These are phyloP conservation scores for Drosophila arizonae DNA, from an alignment of 1,140 invertebrate genomes.

Conservation along the genomic window DNA sequence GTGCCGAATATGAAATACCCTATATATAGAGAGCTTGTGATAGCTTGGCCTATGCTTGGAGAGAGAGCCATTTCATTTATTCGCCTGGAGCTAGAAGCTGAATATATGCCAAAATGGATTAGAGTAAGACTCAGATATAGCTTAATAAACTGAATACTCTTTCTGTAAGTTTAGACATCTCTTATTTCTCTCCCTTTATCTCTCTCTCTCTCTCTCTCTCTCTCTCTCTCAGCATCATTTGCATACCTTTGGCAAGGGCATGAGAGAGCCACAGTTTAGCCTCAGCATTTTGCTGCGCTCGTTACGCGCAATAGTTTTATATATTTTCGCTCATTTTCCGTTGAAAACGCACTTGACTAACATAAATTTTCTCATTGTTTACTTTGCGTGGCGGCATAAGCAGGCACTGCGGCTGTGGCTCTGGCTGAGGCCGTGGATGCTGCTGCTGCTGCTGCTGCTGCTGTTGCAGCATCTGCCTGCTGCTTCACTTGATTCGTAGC, in stretches of 20 bases:
- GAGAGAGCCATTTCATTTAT: no score
- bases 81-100: not conserved
- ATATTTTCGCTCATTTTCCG: conserved; percentile 77
- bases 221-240: not conserved
- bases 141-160: not conserved
- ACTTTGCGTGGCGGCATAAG: conserved; percentile 45
- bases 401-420: conserved; percentile 11
- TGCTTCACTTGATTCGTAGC: conserved; percentile 33
- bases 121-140: not conserved
- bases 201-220: no score
- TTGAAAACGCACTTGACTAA: conserved; percentile 79
- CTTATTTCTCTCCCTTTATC: no score
- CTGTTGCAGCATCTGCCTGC: conserved; percentile 54
- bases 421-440: not conserved
- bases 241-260: not conserved
- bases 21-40: no score
- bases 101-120: not conserved
- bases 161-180: no score
- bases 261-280: not conserved
- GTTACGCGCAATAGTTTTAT: conserved; percentile 70
- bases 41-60: no score
- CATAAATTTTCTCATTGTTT: conserved; percentile 81
- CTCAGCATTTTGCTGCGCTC: conserved; percentile 43
- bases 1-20: not conserved
- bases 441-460: conserved; percentile 21